Conservation (phyloP, 2,113 vertebrate genomes). For the Tetrao urogallus region DNA sequence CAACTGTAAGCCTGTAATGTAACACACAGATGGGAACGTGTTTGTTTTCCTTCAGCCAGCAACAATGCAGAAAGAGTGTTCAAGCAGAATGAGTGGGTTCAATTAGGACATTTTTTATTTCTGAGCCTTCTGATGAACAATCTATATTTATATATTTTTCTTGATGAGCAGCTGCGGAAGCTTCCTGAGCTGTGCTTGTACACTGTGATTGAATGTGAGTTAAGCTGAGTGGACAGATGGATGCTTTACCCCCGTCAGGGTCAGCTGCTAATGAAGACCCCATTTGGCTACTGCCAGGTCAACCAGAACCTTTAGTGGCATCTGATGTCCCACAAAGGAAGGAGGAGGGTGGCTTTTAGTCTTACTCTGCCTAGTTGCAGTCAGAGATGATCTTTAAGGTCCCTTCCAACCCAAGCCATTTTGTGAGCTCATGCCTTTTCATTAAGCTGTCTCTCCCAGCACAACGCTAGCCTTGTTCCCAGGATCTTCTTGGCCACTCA, state of each 20-base stretch:
- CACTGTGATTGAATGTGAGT: fast-evolving
- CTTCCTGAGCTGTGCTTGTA: too few relatives aligned
- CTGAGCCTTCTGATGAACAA: conserved; percentile 42
- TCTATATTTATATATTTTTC: conserved; percentile 43
- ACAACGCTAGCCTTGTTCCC: neutral
- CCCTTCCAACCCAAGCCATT: too few relatives aligned
- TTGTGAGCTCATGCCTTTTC: neutral
- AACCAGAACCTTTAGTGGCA: neutral
- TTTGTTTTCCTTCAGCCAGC: neutral
- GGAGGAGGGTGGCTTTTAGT: neutral
- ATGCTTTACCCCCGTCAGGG: neutral
- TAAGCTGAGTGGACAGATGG: neutral
- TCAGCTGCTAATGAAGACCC: neutral
- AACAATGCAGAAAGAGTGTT: conserved; percentile 10
- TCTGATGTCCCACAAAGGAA: neutral
- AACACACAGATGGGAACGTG: neutral
- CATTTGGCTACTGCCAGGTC: neutral
- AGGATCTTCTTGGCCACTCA: conserved; percentile 61
- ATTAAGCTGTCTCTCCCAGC: neutral
- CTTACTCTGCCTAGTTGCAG: neutral
- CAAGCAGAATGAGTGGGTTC: neutral
- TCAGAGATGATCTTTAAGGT: neutral
- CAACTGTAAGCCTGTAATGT: conserved; percentile 16
- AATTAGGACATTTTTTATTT: neutral
- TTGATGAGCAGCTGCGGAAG: neutral